These are phyloP conservation scores for Drosophila kepulauana DNA, from an alignment of 1,140 invertebrate genomes.

Conservation along the genomic window DNA sequence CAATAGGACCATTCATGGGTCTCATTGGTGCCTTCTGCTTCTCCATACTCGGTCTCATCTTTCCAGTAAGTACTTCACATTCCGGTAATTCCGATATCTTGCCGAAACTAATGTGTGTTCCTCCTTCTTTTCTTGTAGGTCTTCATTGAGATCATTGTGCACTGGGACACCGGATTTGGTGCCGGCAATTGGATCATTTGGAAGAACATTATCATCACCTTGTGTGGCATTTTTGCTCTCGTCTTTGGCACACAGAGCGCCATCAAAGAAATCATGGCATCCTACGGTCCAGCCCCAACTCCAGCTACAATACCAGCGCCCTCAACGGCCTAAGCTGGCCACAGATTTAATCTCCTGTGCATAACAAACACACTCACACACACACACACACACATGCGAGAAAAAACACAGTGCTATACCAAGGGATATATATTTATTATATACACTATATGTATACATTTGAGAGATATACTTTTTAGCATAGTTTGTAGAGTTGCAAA, in stretches of 20 bases:
- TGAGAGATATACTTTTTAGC: conserved; percentile 49
- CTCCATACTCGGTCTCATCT: conserved; percentile 95
- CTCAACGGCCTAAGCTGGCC: background rate
- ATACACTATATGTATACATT: conserved; percentile 57
- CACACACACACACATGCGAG: background rate
- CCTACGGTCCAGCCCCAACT: conserved; percentile 70
- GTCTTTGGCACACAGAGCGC: conserved; percentile 93
- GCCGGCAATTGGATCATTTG: conserved; percentile 89
- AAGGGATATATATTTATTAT: conserved; percentile 74
- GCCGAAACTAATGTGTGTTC: background rate
- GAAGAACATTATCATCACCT: conserved; percentile 91
- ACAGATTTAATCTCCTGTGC: conserved; percentile 34
- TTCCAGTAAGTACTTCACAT: conserved; percentile 88
- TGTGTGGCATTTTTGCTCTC: conserved; percentile 91
- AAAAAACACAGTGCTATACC: conserved; percentile 54
- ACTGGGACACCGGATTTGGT: conserved; percentile 89
- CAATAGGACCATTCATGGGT: conserved; percentile 95
- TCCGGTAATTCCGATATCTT: background rate
- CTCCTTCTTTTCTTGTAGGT: conserved; percentile 43
- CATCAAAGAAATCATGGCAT: conserved; percentile 88
- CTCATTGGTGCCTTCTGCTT: conserved; percentile 98
- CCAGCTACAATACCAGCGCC: background rate
- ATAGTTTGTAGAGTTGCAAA: conserved; percentile 48
- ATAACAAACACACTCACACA: conserved; percentile 9
- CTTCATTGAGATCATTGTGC: conserved; percentile 73